A percentile compares a stretch with the other conserved stretches of the same genome.
Conservation (phyloP, 1,140 invertebrate genomes). For the Cydia pomonella region DNA sequence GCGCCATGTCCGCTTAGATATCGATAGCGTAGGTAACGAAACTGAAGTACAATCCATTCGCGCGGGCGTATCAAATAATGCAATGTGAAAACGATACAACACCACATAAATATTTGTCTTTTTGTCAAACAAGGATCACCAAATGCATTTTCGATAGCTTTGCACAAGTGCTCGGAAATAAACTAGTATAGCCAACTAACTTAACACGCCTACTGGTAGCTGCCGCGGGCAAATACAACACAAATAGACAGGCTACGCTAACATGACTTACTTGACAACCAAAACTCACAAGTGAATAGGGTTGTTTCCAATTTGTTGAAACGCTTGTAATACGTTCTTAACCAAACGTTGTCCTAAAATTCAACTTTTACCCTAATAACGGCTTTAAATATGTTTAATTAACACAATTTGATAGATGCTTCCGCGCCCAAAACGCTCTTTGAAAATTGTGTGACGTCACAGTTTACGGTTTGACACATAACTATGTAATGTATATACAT, state of each 20-base stretch:
- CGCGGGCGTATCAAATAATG: slow-evolving; percentile 8
- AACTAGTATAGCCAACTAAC: slow-evolving; percentile 13
- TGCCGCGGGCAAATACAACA: slow-evolving; percentile 15
- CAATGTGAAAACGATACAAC: slow-evolving; percentile 22
- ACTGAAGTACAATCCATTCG: not conserved
- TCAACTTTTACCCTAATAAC: no score
- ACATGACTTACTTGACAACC: not conserved
- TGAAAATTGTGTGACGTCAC: no score
- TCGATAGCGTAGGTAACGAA: not conserved
- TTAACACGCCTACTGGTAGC: not conserved
- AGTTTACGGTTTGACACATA: no score
- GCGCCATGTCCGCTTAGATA: not conserved
- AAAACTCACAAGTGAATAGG: no score
- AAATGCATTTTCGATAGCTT: slow-evolving; percentile 35
- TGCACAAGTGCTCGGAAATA: slow-evolving; percentile 32
- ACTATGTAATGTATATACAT: no score
- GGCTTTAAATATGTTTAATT: no score
- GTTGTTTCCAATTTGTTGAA: no score
- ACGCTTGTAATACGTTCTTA: no score
- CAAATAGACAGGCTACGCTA: not conserved
- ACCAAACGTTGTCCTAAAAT: no score
- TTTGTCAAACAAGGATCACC: slow-evolving; percentile 34
- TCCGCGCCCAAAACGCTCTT: no score
- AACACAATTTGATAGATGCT: no score
- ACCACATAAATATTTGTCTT: slow-evolving; percentile 39